Percentiles rank a stretch among this genome's conserved stretches.
These are phyloP conservation scores for Drosophila pandora DNA, from an alignment of 1,140 invertebrate genomes.

Conservation along the genomic window DNA sequence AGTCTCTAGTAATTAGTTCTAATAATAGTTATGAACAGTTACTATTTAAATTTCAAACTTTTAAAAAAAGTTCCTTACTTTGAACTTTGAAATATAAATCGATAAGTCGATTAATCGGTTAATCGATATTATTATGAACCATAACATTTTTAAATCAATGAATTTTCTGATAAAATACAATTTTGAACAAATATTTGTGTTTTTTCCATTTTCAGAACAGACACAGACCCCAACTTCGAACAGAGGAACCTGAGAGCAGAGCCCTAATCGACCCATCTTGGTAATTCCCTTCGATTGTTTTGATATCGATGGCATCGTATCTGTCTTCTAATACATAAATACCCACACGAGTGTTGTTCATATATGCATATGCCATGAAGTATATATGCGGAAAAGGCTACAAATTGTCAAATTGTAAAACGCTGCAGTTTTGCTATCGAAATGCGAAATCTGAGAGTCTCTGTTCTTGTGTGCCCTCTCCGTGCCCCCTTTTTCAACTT, in stretches of 20 bases:
- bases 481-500: slow-evolving; percentile 1
- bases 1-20: too few relatives aligned
- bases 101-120: too few relatives aligned
- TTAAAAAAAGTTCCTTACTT: too few relatives aligned
- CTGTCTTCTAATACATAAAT: slow-evolving; percentile 5
- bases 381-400: slow-evolving; percentile 18
- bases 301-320: slow-evolving; percentile 15
- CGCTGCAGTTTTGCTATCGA: slow-evolving; percentile 47
- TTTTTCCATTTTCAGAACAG: neutral
- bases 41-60: too few relatives aligned
- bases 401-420: slow-evolving; percentile 53
- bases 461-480: slow-evolving; percentile 2
- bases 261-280: neutral
- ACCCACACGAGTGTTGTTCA: neutral
- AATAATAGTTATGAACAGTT: too few relatives aligned
- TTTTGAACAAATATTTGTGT: neutral
- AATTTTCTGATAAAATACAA: too few relatives aligned
- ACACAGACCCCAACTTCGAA: neutral
- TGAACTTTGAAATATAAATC: too few relatives aligned
- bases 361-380: slow-evolving; percentile 3
- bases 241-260: neutral
- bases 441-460: slow-evolving; percentile 34
- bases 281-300: slow-evolving; percentile 12
- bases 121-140: too few relatives aligned
- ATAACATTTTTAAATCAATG: too few relatives aligned